A percentile compares a stretch with the other conserved stretches of the same genome.
Evolutionary conservation across 2,113 vertebrate species (phyloP).

Genomic region (Pluvialis apricaria): DNA sequence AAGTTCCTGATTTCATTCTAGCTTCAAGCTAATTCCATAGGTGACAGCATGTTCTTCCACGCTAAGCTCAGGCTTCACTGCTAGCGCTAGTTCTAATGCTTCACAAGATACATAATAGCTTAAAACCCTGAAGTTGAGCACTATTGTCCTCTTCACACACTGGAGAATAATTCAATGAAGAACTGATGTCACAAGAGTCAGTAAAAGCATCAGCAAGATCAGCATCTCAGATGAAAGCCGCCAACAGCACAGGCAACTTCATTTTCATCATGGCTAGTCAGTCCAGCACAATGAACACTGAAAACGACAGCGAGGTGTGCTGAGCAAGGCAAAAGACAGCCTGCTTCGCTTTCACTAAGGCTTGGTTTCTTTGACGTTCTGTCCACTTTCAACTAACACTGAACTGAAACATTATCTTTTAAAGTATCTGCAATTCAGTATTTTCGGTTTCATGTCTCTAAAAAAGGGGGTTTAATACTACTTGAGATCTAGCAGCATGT

Average conservation of each 20-base stretch:
- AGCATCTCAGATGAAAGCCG: neutral
- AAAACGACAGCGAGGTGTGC: neutral
- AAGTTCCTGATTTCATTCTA: neutral
- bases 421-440: neutral
- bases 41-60: neutral
- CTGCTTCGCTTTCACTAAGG: neutral
- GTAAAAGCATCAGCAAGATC: neutral
- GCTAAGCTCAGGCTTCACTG: neutral
- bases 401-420: neutral
- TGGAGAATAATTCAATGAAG: neutral
- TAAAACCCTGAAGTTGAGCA: neutral
- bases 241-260: neutral
- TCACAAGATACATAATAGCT: rapidly evolving
- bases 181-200: neutral
- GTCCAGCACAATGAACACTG: neutral
- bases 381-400: neutral
- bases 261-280: neutral
- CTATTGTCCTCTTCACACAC: rapidly evolving
- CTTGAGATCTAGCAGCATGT: neutral
- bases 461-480: neutral
- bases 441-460: neutral
- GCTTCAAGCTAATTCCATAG: neutral
- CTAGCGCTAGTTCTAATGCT: neutral
- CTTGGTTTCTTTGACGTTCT: neutral
- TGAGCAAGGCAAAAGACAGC: neutral